Base-by-base conservation (phyloP, 2,797 vertebrate genomes). In the Microctenopoma steveboyesi region DNA sequence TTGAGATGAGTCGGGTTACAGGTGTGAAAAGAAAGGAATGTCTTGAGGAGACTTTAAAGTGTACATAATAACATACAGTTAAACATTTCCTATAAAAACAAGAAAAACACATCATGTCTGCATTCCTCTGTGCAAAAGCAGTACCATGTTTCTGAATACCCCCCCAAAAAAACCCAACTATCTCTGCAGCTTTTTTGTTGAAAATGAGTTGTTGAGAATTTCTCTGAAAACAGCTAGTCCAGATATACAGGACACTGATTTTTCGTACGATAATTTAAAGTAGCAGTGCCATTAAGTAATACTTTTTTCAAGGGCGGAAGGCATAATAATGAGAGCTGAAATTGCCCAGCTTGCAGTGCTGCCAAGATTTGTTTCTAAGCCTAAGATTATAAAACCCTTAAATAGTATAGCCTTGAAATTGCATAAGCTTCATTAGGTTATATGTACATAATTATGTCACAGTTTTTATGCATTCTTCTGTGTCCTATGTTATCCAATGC, bases 1-100 rank as follows among this genome's bases (percentile, higher is more conserved):
- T 85, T 85, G 62, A 84, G 67, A 81, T 87, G 90, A 90, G 75
- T 90, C 83, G 86, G 71, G 79, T 85, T 81, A 66, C 85, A 86
- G 75, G 82, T 91, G 72, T 81, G 78, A 85, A 53, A 71, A n/a
- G 40, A 58, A 49, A 69, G 60, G 59, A 81, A 81, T 66, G 69
- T 69, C 55, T 85, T 61, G 46, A 58, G 56, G 53, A 53, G 25
- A 64, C 63, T 74, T 74, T 55, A 50, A 76, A 81, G 52, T 10
- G 7, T n/a, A 27, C 25, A 45, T 62, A 33, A 69, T 74, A 69
- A 54, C 58, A 42, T 49, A 13, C 54, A 28, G 66, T 81, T 77
- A 75, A 48, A 35, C 25, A 14, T 2, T 2, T 14, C 37, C 2
- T 14, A 2, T 37, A 45, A 14, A 48, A 48, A 52, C 11, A 11